Percentiles rank a stretch among this genome's conserved stretches.
These are phyloP conservation scores for Eunapius fragilis DNA, from an alignment of 37 sponge, comb jelly and placozoan species.

Conservation along the genomic window DNA sequence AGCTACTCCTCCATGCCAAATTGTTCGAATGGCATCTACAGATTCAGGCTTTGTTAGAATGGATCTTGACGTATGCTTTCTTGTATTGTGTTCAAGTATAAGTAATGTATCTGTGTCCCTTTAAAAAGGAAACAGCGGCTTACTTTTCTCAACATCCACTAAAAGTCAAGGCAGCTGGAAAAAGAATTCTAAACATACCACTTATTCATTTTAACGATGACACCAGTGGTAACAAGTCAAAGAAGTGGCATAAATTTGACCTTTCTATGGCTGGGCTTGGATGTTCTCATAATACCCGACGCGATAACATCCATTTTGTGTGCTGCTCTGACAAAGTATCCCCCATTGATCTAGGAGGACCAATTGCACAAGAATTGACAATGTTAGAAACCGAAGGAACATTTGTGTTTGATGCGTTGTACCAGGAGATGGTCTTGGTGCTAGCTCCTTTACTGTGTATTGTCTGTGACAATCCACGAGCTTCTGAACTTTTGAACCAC, in stretches of 20 bases:
- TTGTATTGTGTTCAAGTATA: too few relatives aligned
- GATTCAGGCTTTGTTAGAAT: too few relatives aligned
- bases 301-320: constrained; percentile 44
- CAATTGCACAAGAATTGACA: constrained; percentile 16
- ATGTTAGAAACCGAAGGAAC: constrained; percentile 5
- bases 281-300: constrained; percentile 5
- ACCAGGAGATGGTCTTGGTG: constrained; percentile 7
- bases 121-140: too few relatives aligned
- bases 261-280: constrained; percentile 41
- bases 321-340: constrained; percentile 32
- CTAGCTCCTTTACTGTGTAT: constrained; percentile 28
- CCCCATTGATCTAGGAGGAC: constrained; percentile 15
- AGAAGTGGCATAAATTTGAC: constrained; percentile 68
- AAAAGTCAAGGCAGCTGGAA: too few relatives aligned
- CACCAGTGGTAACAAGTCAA: constrained; percentile 56
- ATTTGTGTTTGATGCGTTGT: too few relatives aligned
- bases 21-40: too few relatives aligned
- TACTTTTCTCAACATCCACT: too few relatives aligned
- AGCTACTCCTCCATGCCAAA: too few relatives aligned
- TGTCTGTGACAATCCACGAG: constrained; percentile 38
- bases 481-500: constrained; percentile 42
- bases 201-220: constrained; percentile 51
- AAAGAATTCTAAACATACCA: constrained; percentile 9
- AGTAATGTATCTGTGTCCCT: too few relatives aligned
- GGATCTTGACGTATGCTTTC: too few relatives aligned